Base-by-base conservation (phyloP, 2,797 vertebrate genomes). In the Aplochiton taeniatus region DNA sequence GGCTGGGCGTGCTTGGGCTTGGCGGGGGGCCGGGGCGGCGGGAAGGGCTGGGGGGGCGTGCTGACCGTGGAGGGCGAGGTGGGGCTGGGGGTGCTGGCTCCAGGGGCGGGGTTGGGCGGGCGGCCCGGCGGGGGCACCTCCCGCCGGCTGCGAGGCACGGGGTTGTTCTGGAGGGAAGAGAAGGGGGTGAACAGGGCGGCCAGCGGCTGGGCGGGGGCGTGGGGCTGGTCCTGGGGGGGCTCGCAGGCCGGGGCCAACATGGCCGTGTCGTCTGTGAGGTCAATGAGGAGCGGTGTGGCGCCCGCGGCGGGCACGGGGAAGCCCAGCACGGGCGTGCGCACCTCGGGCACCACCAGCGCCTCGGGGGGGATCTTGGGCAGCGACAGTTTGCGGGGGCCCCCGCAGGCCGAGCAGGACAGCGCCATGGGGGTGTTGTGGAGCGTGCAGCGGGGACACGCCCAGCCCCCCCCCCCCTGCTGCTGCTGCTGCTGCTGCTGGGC, bases 321-420 rank as follows among this genome's bases (percentile, higher is more conserved):
- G 10, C 92, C 92, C 4, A 83, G 47, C 12, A 93, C 87, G 0
- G 96, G 96, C 0, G 96, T 94, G 51, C 92, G 90, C 0, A 98
- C 93, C 72, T 99, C 96, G 0, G 96, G 96, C 58, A 98, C 96
- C 65, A 98, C 96, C 65, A 98, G 90, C 0, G 97, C 94, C 85
- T 98, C 97, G 0, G 97, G 97, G 0, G 96, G 97, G 77, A 98
- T 98, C 84, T 97, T 96, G 75, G 97, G 97, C 77, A 99, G 87
- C 1, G 97, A 98, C 42, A 98, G 92, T 83, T 96, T 98, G 53
- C 96, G 92, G 11, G 97, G 97, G 0, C 97, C 97, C 0, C 97
- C 96, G 0, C 97, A 99, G 65, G 94, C 97, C 0, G 96, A 98
- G 85, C 97, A 99, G 3, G 97, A 98, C 74, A 93, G 88, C 10